Evolutionary conservation across 2,113 vertebrate species (phyloP).

Genomic region (Cinclus mexicanus): DNA sequence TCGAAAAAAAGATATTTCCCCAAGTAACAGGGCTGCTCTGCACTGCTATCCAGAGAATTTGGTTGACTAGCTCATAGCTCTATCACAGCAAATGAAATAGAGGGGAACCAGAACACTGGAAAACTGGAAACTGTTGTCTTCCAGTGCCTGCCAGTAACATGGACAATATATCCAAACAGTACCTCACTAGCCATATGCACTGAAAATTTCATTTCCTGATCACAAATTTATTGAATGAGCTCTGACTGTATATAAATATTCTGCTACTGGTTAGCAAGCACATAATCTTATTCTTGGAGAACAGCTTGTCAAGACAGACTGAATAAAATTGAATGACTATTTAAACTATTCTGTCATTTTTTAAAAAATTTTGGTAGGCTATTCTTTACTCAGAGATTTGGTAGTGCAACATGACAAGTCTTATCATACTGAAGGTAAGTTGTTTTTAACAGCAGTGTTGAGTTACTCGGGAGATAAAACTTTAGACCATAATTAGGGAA

Average conservation of each 20-base stretch:
- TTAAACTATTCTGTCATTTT: neutral
- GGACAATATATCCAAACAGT: neutral
- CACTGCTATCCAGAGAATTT: neutral
- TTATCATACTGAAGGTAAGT: neutral
- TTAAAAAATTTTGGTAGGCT: neutral
- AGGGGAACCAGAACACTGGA: neutral
- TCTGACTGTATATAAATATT: neutral
- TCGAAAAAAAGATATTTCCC: neutral
- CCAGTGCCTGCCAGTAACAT: neutral
- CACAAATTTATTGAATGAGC: neutral
- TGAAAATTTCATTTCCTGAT: neutral
- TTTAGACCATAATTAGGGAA: neutral
- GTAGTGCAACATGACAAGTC: neutral
- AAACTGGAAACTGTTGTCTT: neutral
- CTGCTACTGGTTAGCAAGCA: neutral
- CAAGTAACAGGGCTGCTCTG: neutral
- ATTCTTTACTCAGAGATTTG: neutral
- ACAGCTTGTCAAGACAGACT: neutral
- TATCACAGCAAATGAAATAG: neutral
- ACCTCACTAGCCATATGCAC: neutral
- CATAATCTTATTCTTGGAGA: neutral
- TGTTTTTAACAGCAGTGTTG: neutral
- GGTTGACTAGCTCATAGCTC: neutral
- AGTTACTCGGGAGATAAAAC: neutral
- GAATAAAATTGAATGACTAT: neutral